Evolutionary conservation across 2,113 vertebrate genomes (phyloP), one percentile per base, ranked within the genome.

Genomic region (Calidris pygmaea): DNA sequence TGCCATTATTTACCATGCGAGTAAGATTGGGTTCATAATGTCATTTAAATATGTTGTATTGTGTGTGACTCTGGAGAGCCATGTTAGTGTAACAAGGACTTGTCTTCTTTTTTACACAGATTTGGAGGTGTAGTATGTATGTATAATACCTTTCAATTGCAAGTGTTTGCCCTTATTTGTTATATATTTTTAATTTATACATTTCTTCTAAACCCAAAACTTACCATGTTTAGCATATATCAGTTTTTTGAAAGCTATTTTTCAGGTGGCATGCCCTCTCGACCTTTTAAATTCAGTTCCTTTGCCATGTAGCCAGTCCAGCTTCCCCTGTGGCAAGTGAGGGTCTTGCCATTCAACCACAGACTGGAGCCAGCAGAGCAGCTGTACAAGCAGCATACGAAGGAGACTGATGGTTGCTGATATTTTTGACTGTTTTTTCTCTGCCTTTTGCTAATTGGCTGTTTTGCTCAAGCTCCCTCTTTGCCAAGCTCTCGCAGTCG

Each of bases 341-440:
- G 66, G 56, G 53, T 89, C 81, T 83, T 93, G 59, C 77, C 41
- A 6, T 45, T 76, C 80, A 81, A 24, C 52, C 84, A 58, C 62
- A 87, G 50, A 43, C 23, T 26, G 53, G 62, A 94, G 81, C 86
- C 80, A 82, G 81, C 70, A 85, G 66, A 91, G 86, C 92, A 96
- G 86, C 92, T 83, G 94, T 37, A 83, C 71, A 70, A 91, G 66
- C 66, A 74, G 48, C 48, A 18, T 50, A 53, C 0, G 87, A 66
- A 87, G 85, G 50, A 82, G 77, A 41, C 60, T 14, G 81, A 50
- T 45, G 65, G 73, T 58, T 84, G 60, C 80, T 79, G 84, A 34
- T 95, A 85, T 83, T 94, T 96, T 73, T 47, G 34, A 62, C 70
- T 77, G 55, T 3, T 88, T 88, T 88, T 93, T 35, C 75, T 37